Base-by-base conservation (phyloP, 2,113 vertebrate species). In the Kryptolebias marmoratus region DNA sequence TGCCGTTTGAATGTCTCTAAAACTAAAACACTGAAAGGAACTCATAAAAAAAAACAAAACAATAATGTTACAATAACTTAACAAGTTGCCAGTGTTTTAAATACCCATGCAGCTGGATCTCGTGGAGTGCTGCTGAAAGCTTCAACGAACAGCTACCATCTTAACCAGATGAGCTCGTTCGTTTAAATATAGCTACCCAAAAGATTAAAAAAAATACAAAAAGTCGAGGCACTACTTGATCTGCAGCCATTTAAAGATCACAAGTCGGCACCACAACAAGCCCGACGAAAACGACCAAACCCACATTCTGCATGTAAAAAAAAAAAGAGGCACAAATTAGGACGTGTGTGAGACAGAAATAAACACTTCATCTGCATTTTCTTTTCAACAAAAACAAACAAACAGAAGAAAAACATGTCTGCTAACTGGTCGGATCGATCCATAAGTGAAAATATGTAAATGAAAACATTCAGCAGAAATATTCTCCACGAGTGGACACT, bases 361-460 rank as follows among this genome's bases (percentile, higher is more conserved):
- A 68, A 84, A 80, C 44, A 57, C 44, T 64, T 57, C 42, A 70
- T 79, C n/a, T 60, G 56, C 72, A 81, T 71, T 87, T 83, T 64
- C 49, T 64, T 0, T 56, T 69, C 22, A 72, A 71, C 54, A 68
- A 71, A 75, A 64, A 70, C 44, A 83, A 18, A 55, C 5, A 32
- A 16, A 16, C 16, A 32, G 13, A 30, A 60, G 16, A 31, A 83
- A 1, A 36, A 56, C 57, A 60, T 44, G 73, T 55, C 55, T 15
- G 68, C 71, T 60, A 64, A 78, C 54, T 75, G 65, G 80, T 79
- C 71, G 68, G 52, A 42, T 81, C 64, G 54, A 77, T 71, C 71
- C 77, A 64, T 63, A 64, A 42, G 70, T 42, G 49, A 56, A 73
- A 77, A 71, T 50, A 82, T 84, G 80, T 49, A 87, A 87, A 87